phyloP scores from a whole-genome alignment of 2,797 vertebrate genomes.

The Cryptoprocta ferox region DNA sequence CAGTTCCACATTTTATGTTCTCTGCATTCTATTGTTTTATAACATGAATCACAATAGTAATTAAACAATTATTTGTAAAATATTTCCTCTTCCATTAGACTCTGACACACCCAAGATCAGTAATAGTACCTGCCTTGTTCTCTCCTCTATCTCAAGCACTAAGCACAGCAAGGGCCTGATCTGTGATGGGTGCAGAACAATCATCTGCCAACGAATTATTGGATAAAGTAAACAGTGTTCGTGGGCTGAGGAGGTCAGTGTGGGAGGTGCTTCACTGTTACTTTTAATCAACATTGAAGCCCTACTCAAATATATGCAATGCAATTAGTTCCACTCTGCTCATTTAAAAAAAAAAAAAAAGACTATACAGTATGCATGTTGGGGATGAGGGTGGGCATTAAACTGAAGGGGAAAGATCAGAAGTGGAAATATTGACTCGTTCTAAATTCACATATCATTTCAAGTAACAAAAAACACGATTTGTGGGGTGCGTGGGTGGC shows the following conservation, averaged over 20 bases:
- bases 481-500: too few species aligned
- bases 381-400: not conserved
- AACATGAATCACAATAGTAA: not conserved
- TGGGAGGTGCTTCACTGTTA: not conserved
- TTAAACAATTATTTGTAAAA: constrained; percentile 8
- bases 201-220: not conserved
- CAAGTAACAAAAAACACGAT: not conserved
- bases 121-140: not conserved
- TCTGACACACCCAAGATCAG: not conserved
- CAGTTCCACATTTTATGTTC: not conserved
- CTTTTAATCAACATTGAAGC: not conserved
- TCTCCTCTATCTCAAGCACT: not conserved
- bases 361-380: not conserved
- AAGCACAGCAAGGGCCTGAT: not conserved
- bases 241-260: not conserved
- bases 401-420: not conserved
- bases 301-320: not conserved
- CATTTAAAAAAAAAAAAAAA: not conserved
- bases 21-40: not conserved
- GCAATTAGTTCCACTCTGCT: not conserved
- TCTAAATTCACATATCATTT: not conserved
- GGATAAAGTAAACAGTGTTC: not conserved
- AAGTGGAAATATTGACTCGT: not conserved
- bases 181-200: not conserved
- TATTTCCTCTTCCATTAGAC: not conserved